Evolutionary conservation across 2,113 vertebrate genomes (phyloP).

Genomic region (Nyctereutes procyonoides): DNA sequence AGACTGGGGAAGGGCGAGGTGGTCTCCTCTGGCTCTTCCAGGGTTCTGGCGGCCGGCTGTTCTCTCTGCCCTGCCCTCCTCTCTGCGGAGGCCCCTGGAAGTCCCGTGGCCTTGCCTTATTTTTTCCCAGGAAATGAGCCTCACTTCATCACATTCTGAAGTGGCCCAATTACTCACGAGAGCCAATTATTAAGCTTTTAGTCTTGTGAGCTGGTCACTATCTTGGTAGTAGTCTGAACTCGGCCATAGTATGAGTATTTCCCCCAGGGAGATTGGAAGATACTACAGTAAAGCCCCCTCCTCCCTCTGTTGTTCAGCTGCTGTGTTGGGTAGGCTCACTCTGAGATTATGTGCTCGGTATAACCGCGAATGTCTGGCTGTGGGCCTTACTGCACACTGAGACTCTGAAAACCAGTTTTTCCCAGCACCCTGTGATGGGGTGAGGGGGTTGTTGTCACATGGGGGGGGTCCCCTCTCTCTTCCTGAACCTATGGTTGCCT

Average conservation of each 20-base stretch:
- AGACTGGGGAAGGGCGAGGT: background rate
- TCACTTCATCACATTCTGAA: background rate
- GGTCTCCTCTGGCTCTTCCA: background rate
- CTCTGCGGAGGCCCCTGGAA: too few species aligned
- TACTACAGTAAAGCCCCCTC: background rate
- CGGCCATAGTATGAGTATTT: rapidly evolving
- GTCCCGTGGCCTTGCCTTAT: background rate
- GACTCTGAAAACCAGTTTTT: background rate
- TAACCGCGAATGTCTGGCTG: background rate
- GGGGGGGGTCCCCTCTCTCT: background rate
- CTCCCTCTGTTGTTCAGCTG: background rate
- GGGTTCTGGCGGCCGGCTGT: background rate
- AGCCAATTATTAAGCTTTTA: background rate
- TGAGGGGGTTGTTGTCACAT: background rate
- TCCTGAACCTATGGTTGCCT: background rate
- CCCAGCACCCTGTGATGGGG: rapidly evolving
- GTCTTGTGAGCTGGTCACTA: background rate
- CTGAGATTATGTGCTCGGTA: background rate
- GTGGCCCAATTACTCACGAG: rapidly evolving
- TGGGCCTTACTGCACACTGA: background rate
- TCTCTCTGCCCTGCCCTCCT: background rate
- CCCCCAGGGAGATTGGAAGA: background rate
- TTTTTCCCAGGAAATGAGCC: background rate
- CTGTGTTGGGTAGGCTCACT: background rate
- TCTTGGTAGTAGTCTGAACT: background rate